Conservation (phyloP, 1,140 invertebrate species). For the Papilio polytes region DNA sequence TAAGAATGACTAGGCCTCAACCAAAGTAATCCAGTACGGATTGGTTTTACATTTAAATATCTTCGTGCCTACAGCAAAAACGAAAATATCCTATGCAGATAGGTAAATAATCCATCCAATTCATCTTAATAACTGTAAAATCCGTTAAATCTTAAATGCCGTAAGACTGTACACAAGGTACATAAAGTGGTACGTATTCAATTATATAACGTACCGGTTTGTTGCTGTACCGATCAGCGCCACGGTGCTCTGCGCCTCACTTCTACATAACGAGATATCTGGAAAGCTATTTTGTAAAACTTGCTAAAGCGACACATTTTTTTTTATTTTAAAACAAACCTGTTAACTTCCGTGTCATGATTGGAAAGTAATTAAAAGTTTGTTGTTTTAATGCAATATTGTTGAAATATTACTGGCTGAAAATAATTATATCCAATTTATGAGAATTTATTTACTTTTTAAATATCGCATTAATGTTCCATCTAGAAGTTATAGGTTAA, state of each 20-base stretch:
- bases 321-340: conserved; percentile 24
- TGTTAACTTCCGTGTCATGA: conserved; percentile 19
- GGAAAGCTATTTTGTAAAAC: conserved; percentile 36
- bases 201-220: conserved; percentile 28
- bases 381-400: background rate
- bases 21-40: too few relatives aligned
- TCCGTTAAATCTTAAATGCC: conserved; percentile 29
- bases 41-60: too few relatives aligned
- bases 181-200: conserved; percentile 13
- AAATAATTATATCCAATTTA: background rate
- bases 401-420: background rate
- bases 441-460: too few relatives aligned
- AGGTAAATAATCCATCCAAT: background rate
- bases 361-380: conserved; percentile 26
- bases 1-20: too few relatives aligned
- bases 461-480: background rate
- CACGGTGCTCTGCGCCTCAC: conserved; percentile 13
- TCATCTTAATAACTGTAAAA: conserved; percentile 6
- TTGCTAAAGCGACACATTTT: conserved; percentile 30
- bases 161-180: conserved; percentile 25
- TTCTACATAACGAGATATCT: conserved; percentile 35
- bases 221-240: background rate
- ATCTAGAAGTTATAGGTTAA: background rate
- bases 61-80: too few relatives aligned
- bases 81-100: background rate